A percentile compares a stretch with the other conserved stretches of the same genome.
These are phyloP conservation scores for Equus przewalskii DNA, from an alignment of 2,113 vertebrate species.

Conservation along the genomic window DNA sequence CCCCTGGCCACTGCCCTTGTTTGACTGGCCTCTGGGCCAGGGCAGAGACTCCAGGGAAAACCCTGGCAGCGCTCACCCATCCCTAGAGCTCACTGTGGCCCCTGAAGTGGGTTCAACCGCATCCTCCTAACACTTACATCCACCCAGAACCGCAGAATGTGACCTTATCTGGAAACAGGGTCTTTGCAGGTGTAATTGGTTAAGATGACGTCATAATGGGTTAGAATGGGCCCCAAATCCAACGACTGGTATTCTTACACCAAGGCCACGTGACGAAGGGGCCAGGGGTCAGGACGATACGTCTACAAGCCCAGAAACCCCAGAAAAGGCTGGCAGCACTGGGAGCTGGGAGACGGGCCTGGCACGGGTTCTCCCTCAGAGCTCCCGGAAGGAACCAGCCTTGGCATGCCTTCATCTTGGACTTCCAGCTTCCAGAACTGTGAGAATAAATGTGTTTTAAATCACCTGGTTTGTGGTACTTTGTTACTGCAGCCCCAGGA, in stretches of 20 bases:
- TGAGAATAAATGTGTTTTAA: fast-evolving
- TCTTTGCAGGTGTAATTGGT: background rate
- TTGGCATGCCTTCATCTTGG: fast-evolving
- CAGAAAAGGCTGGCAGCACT: background rate
- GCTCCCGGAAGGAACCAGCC: no score
- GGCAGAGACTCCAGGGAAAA: background rate
- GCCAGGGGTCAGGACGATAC: fast-evolving
- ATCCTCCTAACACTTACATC: fast-evolving
- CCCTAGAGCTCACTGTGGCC: fast-evolving
- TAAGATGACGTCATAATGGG: fast-evolving
- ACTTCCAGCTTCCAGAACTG: background rate
- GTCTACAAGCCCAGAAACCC: no score
- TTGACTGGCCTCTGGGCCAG: background rate
- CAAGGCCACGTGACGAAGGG: fast-evolving
- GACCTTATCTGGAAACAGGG: background rate
- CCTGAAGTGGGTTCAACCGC: fast-evolving
- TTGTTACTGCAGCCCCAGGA: background rate
- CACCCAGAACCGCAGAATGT: background rate
- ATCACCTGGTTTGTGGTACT: background rate
- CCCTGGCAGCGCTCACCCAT: fast-evolving
- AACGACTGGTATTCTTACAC: fast-evolving
- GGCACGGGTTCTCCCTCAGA: fast-evolving
- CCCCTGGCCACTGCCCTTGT: fast-evolving
- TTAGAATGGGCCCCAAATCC: background rate
- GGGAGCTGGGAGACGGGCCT: fast-evolving